Conservation (phyloP, 2,888 invertebrate species). For the Coelopa pilipes region DNA sequence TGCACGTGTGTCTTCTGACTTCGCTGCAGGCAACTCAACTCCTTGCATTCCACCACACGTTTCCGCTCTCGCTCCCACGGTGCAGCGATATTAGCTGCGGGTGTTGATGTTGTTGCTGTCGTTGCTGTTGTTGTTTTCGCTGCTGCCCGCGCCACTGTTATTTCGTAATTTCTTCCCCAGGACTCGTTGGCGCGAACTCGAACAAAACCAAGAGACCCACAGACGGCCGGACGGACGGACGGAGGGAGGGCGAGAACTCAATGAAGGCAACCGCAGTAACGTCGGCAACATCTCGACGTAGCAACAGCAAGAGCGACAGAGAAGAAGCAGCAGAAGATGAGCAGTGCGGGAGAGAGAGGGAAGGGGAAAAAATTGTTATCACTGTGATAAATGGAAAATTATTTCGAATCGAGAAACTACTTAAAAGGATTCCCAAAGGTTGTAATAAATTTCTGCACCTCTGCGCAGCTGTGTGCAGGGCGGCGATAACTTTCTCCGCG, state of each 20-base stretch:
- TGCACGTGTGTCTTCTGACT: no score
- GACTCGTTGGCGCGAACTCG: neutral
- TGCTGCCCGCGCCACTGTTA: slow-evolving; percentile 47
- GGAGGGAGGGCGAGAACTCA: neutral
- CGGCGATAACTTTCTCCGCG: slow-evolving; percentile 15
- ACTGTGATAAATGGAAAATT: slow-evolving; percentile 61
- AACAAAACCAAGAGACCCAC: slow-evolving; percentile 3
- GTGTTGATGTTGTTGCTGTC: no score
- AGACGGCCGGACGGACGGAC: neutral
- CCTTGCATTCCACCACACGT: neutral
- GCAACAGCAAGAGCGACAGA: neutral
- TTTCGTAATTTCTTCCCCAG: slow-evolving; percentile 52
- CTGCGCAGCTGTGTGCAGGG: slow-evolving; percentile 19
- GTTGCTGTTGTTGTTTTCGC: no score
- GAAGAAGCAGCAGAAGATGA: neutral
- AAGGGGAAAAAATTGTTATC: slow-evolving; percentile 54
- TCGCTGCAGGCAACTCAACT: no score
- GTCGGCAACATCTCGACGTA: neutral
- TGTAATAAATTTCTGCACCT: slow-evolving; percentile 60
- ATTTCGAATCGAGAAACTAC: slow-evolving; percentile 61
- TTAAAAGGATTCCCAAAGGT: slow-evolving; percentile 62
- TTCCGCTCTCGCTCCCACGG: neutral
- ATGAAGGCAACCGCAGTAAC: slow-evolving; percentile 5
- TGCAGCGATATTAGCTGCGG: no score
- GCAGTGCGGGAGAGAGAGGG: slow-evolving; percentile 1